These are phyloP conservation scores for Vespertilio murinus DNA, from an alignment of 2,797 vertebrate genomes.

Conservation along the genomic window DNA sequence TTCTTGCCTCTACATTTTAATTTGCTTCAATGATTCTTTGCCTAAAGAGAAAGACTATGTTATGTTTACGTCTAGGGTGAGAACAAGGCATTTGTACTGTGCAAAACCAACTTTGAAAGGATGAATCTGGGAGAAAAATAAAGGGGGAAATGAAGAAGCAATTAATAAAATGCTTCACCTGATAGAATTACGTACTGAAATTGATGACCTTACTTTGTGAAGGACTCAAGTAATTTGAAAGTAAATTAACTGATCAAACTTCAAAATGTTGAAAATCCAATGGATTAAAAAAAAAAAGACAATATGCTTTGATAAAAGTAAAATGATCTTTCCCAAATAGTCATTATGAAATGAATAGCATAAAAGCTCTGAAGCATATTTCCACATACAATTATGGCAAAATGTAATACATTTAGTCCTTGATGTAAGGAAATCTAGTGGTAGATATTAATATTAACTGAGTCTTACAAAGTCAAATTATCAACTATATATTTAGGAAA, in stretches of 20 bases:
- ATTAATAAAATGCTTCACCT: not conserved
- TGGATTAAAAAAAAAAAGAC: not conserved
- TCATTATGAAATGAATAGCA: not conserved
- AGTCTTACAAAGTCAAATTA: not conserved
- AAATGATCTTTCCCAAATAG: not conserved
- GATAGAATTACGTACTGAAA: not conserved
- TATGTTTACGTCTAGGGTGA: not conserved
- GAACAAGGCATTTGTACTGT: not conserved
- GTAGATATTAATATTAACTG: not conserved
- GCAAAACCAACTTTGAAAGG: not conserved
- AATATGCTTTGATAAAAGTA: not conserved
- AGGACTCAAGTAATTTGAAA: not conserved
- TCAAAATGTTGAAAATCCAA: not conserved
- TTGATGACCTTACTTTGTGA: not conserved
- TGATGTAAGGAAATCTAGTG: not conserved
- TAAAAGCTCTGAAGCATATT: not conserved
- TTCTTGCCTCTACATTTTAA: not conserved
- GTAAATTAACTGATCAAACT: not conserved
- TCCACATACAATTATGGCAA: not conserved
- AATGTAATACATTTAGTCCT: not conserved
- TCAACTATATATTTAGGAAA: not conserved
- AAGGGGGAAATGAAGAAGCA: not conserved
- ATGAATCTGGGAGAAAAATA: not conserved
- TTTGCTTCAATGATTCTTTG: not conserved
- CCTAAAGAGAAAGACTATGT: not conserved